Conservation (phyloP, 2,888 invertebrate species). For the Dascillus cervinus region DNA sequence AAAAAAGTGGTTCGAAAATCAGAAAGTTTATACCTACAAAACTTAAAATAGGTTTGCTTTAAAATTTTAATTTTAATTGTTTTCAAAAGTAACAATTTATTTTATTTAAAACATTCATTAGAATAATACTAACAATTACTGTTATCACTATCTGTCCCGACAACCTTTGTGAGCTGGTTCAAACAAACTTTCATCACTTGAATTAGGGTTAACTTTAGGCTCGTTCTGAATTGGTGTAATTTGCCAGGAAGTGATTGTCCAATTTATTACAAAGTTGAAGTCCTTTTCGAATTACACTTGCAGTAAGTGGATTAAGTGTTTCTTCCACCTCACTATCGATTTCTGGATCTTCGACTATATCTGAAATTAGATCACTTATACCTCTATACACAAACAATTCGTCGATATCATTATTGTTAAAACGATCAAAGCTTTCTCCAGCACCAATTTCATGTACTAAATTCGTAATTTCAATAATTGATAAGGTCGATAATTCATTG, state of each 20-base stretch:
- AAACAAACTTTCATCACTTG: neutral
- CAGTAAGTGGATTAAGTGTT: neutral
- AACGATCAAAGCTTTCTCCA: neutral
- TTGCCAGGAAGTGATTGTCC: no score
- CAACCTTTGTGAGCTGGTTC: neutral
- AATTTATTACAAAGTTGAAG: neutral
- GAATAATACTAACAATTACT: no score
- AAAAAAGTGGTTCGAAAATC: no score
- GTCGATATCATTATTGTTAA: neutral
- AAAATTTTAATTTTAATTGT: no score
- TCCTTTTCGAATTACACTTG: neutral
- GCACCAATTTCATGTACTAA: neutral
- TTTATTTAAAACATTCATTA: no score
- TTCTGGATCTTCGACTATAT: slow-evolving; percentile 1
- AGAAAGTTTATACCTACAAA: no score
- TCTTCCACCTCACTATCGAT: neutral
- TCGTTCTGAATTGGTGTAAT: neutral
- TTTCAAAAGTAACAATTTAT: no score
- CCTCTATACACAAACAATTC: neutral
- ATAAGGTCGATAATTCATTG: neutral
- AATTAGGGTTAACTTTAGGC: neutral
- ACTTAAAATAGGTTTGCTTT: no score
- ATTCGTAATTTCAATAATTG: neutral
- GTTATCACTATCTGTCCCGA: neutral
- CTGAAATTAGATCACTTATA: neutral